Conservation (phyloP, 1,140 invertebrate genomes). For the Vollenhovia emeryi region DNA sequence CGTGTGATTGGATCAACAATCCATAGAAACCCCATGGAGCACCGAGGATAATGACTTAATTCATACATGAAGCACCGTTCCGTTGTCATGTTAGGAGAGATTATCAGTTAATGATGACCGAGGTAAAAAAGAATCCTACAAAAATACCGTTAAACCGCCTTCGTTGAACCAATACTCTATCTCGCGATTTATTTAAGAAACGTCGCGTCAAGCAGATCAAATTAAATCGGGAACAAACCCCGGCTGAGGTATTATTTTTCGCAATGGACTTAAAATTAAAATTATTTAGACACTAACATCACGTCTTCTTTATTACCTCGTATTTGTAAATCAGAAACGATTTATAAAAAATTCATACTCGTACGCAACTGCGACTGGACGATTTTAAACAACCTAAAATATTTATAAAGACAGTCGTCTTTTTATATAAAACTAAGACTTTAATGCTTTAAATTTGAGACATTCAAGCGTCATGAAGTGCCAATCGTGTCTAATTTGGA, state of each 20-base stretch:
- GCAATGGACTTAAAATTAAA: too few relatives aligned
- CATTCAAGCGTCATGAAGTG: not conserved
- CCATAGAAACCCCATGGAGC: conserved; percentile 69
- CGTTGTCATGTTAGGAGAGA: conserved; percentile 16
- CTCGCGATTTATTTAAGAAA: not conserved
- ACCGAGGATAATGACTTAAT: conserved; percentile 78
- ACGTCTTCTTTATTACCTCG: too few relatives aligned
- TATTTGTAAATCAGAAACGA: not conserved
- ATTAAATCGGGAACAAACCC: too few relatives aligned
- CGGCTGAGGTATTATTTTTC: too few relatives aligned
- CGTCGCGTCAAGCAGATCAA: not conserved
- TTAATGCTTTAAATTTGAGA: not conserved
- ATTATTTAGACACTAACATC: too few relatives aligned
- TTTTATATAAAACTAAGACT: not conserved
- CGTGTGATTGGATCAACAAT: conserved; percentile 77
- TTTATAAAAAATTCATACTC: not conserved
- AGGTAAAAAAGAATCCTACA: conserved; percentile 47
- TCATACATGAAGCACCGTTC: conserved; percentile 57
- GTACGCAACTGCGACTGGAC: not conserved
- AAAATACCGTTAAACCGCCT: conserved; percentile 60
- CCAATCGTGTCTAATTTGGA: too few relatives aligned
- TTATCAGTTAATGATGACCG: conserved; percentile 3
- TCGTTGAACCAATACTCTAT: not conserved
- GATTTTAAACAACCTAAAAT: not conserved
- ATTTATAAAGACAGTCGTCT: not conserved